Conservation (phyloP, 2,888 invertebrate genomes). For the Xanthostigma xanthostigma region DNA sequence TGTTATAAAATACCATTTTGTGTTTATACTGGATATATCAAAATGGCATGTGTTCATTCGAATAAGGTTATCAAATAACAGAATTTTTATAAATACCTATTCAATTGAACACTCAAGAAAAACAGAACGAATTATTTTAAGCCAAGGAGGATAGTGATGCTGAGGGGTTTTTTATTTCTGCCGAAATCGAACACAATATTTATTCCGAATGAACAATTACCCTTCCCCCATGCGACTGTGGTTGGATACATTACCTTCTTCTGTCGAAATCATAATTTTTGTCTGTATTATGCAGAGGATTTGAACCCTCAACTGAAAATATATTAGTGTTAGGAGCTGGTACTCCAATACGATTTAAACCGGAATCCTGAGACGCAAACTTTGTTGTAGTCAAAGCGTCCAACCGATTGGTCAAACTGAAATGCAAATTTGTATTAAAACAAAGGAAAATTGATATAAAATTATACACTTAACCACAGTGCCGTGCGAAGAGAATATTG, state of each 20-base stretch:
- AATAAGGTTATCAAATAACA: background rate
- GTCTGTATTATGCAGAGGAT: conserved; percentile 49
- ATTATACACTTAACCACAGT: too few species aligned
- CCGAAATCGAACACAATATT: too few species aligned
- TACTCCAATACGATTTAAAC: conserved; percentile 37
- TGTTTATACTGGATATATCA: conserved; percentile 7
- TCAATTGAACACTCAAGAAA: too few species aligned
- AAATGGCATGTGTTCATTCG: conserved; percentile 2
- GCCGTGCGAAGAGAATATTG: too few species aligned
- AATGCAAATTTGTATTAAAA: conserved; percentile 6
- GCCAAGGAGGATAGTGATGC: too few species aligned
- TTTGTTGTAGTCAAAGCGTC: conserved; percentile 45
- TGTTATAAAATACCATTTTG: background rate
- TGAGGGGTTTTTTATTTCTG: too few species aligned
- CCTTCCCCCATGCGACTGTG: background rate
- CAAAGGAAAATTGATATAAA: too few species aligned
- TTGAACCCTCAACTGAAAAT: conserved; percentile 53
- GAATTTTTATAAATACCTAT: too few species aligned
- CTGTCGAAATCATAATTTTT: conserved; percentile 36
- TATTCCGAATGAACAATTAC: background rate
- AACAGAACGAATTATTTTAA: too few species aligned
- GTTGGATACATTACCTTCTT: conserved; percentile 28
- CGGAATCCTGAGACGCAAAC: conserved; percentile 48
- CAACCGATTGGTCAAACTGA: conserved; percentile 41
- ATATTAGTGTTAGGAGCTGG: conserved; percentile 51